These are phyloP conservation scores for Cantharis rustica DNA, from an alignment of 2,888 invertebrate species.

Conservation along the genomic window DNA sequence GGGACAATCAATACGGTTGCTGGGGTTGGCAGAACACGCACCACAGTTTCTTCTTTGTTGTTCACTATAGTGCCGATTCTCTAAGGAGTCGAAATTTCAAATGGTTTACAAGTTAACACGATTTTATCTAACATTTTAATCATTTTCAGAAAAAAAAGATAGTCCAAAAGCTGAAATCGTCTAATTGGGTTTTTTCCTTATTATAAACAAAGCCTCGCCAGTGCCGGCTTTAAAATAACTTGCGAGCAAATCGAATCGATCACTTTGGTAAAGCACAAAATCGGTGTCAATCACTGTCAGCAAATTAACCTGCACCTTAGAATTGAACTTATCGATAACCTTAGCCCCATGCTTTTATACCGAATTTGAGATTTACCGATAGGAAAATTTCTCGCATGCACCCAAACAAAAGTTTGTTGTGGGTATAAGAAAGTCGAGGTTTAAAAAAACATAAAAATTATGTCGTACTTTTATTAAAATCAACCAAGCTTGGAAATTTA, in stretches of 20 bases:
- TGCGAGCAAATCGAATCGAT: conserved; percentile 8
- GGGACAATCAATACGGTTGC: conserved; percentile 47
- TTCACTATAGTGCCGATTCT: conserved; percentile 25
- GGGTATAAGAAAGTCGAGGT: neutral
- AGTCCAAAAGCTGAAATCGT: neutral
- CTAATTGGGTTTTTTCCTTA: neutral
- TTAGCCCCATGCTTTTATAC: conserved; percentile 9
- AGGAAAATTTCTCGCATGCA: conserved; percentile 1
- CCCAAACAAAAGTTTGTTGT: neutral
- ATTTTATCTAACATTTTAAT: neutral
- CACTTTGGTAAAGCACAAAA: conserved; percentile 15
- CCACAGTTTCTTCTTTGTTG: conserved; percentile 32
- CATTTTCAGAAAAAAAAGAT: neutral
- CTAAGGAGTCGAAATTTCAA: conserved; percentile 21
- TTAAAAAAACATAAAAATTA: neutral
- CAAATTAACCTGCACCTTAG: conserved; percentile 20
- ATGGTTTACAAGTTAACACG: neutral
- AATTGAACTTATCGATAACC: conserved; percentile 21
- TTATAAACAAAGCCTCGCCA: neutral
- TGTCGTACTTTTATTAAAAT: conserved; percentile 5
- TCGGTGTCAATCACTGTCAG: conserved; percentile 22
- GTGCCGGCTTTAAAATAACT: neutral
- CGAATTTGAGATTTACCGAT: neutral
- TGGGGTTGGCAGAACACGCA: conserved; percentile 41
- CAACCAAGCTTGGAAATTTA: conserved; percentile 9